A percentile compares a stretch with the other conserved stretches of the same genome.
These are phyloP conservation scores for Glareola pratincola DNA, from an alignment of 2,113 vertebrate genomes.

Conservation along the genomic window DNA sequence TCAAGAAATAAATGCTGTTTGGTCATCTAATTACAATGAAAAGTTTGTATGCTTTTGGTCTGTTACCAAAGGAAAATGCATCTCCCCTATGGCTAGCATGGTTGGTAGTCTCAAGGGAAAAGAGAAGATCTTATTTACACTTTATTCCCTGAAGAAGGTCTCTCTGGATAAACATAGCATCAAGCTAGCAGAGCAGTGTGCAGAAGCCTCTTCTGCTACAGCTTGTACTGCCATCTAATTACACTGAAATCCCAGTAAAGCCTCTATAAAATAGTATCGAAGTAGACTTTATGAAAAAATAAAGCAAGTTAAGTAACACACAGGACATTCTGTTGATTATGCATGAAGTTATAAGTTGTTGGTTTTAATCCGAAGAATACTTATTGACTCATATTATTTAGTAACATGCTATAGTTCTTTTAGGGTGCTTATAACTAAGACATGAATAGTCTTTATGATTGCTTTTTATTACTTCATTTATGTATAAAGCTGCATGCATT, in stretches of 20 bases:
- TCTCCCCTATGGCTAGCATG: background rate
- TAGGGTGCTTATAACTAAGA: background rate
- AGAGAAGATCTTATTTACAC: background rate
- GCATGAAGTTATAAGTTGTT: background rate
- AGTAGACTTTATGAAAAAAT: background rate
- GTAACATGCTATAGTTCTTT: background rate
- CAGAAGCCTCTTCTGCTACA: background rate
- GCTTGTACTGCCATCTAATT: background rate
- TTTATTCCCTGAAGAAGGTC: background rate
- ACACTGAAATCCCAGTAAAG: background rate
- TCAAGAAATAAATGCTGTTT: background rate
- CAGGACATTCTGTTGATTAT: background rate
- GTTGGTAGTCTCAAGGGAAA: background rate
- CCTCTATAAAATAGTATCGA: background rate
- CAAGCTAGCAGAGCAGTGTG: background rate
- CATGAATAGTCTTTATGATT: background rate
- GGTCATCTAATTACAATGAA: background rate
- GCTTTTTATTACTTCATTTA: background rate
- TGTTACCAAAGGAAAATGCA: background rate
- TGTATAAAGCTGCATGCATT: background rate
- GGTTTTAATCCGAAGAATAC: background rate
- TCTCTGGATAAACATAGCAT: background rate
- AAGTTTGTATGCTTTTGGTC: background rate
- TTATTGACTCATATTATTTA: slow-evolving; percentile 2
- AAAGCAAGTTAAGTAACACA: background rate